Conservation (phyloP, 2,888 invertebrate species). For the Polyploca ridens region DNA sequence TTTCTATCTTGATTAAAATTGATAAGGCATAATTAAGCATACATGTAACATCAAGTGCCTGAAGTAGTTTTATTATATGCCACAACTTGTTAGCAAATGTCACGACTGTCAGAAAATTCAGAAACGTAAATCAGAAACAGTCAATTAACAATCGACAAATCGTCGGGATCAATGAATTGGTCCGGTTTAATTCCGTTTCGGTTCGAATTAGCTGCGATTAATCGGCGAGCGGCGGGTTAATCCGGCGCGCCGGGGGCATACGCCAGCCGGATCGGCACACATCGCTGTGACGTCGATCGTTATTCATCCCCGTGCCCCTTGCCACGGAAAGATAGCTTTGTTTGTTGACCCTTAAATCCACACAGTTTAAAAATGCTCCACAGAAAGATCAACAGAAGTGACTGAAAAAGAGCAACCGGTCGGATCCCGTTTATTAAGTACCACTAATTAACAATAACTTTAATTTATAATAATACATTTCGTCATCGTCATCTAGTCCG, state of each 20-base stretch:
- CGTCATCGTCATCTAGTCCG: conserved; percentile 39
- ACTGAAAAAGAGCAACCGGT: neutral
- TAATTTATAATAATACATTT: conserved; percentile 26
- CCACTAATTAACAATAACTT: neutral
- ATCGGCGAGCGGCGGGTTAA: conserved; percentile 77
- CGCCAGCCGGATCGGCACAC: conserved; percentile 71
- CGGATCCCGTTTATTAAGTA: neutral
- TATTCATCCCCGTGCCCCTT: conserved; percentile 77
- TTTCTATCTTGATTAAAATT: neutral
- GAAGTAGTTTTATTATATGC: neutral
- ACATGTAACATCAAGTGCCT: neutral
- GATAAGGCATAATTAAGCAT: neutral
- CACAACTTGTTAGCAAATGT: neutral
- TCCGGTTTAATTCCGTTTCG: conserved; percentile 82
- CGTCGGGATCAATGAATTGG: conserved; percentile 81
- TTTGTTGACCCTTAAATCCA: conserved; percentile 61
- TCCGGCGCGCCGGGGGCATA: conserved; percentile 47
- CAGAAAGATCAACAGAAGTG: conserved; percentile 6
- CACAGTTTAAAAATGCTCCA: conserved; percentile 37
- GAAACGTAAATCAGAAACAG: conserved; percentile 58
- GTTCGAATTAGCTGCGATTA: conserved; percentile 83
- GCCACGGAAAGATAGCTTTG: conserved; percentile 66
- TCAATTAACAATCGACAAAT: conserved; percentile 79
- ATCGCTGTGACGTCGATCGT: conserved; percentile 81
- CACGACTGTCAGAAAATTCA: conserved; percentile 23